phyloP scores from a whole-genome alignment of 2,113 vertebrate species.

The Natator depressus region DNA sequence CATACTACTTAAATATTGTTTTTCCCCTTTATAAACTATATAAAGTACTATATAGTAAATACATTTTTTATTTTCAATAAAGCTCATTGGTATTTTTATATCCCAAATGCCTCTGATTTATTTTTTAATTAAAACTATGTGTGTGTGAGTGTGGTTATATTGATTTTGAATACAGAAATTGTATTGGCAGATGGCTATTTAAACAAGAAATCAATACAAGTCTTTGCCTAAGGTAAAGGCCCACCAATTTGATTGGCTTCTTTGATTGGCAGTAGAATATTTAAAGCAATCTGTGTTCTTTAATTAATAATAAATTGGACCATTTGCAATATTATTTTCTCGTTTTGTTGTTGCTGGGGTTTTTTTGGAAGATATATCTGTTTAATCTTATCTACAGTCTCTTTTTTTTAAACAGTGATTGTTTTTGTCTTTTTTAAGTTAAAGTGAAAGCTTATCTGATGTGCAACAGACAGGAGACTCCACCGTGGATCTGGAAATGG shows the following conservation, averaged over 20 bases:
- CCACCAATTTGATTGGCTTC: not conserved
- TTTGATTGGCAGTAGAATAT: not conserved
- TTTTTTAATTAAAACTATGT: conserved; percentile 37
- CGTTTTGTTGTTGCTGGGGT: not conserved
- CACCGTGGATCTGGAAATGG: not conserved
- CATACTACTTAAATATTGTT: not conserved
- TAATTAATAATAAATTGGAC: not conserved
- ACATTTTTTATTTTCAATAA: not conserved
- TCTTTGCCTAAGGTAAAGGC: not conserved
- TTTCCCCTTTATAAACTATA: not conserved
- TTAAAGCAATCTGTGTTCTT: not conserved
- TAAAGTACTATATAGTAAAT: not conserved
- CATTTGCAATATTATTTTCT: not conserved
- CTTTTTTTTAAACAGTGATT: not conserved
- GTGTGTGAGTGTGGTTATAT: not conserved
- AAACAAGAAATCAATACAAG: conserved; percentile 23
- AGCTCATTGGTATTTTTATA: not conserved
- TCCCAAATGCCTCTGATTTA: not conserved
- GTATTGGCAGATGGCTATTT: conserved; percentile 2
- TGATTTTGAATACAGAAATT: conserved; percentile 32
- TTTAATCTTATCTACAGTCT: not conserved
- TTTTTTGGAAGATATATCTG: not conserved
- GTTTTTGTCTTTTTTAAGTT: conserved; percentile 7
- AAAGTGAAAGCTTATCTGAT: not conserved
- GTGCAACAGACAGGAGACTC: not conserved